phyloP scores from a whole-genome alignment of 2,113 vertebrate genomes.

The Speoplatyrhinus poulsoni region DNA sequence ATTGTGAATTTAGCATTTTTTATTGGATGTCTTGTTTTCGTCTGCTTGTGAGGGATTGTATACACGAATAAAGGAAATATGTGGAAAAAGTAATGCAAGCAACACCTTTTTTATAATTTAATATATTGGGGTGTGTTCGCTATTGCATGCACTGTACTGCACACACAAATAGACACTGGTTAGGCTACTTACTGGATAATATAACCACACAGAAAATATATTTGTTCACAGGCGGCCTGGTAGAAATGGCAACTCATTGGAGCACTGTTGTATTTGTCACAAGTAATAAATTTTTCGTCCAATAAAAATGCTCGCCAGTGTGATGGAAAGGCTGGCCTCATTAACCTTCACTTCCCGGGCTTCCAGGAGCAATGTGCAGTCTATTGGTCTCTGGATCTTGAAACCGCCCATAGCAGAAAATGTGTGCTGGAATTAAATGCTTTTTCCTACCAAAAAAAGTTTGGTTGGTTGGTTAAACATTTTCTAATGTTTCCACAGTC shows the following conservation, averaged over 20 bases:
- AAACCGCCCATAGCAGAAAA: constrained; percentile 48
- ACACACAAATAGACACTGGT: constrained; percentile 33
- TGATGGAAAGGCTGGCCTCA: constrained; percentile 74
- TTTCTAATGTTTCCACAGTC: constrained; percentile 35
- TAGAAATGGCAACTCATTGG: constrained; percentile 62
- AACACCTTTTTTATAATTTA: no score
- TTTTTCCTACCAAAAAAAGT: constrained; percentile 37
- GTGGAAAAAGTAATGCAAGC: no score
- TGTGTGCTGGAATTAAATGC: constrained; percentile 43
- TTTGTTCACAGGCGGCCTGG: constrained; percentile 71
- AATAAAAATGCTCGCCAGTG: constrained; percentile 65
- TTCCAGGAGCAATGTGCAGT: constrained; percentile 66
- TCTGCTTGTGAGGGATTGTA: constrained; percentile 21
- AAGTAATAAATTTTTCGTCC: constrained; percentile 74
- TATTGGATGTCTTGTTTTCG: constrained; percentile 52
- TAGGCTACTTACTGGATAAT: constrained; percentile 57
- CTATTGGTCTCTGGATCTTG: constrained; percentile 51
- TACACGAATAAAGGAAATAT: not conserved
- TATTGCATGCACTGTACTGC: constrained; percentile 2
- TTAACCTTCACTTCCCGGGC: constrained; percentile 68
- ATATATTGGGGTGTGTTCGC: constrained; percentile 38
- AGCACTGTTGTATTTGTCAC: constrained; percentile 71
- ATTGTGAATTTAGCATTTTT: constrained; percentile 59
- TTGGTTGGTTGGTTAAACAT: constrained; percentile 22
- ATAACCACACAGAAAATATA: constrained; percentile 67